phyloP scores from a whole-genome alignment of 92 coral and sea anemone genomes.

The Scolanthus callimorphus region DNA sequence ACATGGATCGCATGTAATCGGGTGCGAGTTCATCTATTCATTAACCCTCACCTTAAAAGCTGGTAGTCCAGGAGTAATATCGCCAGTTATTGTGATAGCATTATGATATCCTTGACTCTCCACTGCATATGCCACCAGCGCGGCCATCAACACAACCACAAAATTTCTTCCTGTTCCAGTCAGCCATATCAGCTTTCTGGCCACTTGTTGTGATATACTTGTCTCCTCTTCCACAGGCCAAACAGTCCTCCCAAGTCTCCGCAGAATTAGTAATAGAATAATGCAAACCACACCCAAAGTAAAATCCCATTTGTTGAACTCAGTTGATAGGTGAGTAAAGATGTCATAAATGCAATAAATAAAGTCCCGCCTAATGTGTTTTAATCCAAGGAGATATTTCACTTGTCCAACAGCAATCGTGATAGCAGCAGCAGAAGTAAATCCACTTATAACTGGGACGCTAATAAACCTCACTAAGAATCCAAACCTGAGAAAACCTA shows the following conservation, averaged over 20 bases:
- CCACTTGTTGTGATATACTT: conserved; percentile 47
- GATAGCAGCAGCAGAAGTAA: conserved; percentile 93
- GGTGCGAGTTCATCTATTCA: too few species aligned
- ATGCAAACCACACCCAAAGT: conserved; percentile 69
- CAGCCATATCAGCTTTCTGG: conserved; percentile 84
- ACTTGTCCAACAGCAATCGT: conserved; percentile 82
- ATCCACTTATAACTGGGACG: conserved; percentile 91
- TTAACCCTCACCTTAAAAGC: conserved; percentile 73
- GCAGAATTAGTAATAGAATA: conserved; percentile 41
- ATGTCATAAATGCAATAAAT: conserved; percentile 49
- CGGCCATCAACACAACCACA: conserved; percentile 67
- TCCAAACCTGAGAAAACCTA: conserved; percentile 84
- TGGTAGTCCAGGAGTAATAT: conserved; percentile 71
- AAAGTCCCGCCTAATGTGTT: conserved; percentile 62
- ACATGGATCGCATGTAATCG: too few species aligned
- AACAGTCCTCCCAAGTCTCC: conserved; percentile 39
- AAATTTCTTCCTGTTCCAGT: conserved; percentile 85
- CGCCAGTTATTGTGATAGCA: conserved; percentile 60
- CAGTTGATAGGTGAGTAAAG: conserved; percentile 49
- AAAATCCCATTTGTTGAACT: conserved; percentile 79
- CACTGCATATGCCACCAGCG: conserved; percentile 59
- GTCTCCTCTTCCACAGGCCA: conserved; percentile 69
- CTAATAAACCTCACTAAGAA: conserved; percentile 86
- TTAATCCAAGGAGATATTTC: conserved; percentile 68
- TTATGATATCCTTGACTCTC: conserved; percentile 30